A percentile compares a stretch with the other conserved stretches of the same genome.
These are phyloP conservation scores for Azorinus chamasolen DNA, from an alignment of 2,888 invertebrate genomes.

Conservation along the genomic window DNA sequence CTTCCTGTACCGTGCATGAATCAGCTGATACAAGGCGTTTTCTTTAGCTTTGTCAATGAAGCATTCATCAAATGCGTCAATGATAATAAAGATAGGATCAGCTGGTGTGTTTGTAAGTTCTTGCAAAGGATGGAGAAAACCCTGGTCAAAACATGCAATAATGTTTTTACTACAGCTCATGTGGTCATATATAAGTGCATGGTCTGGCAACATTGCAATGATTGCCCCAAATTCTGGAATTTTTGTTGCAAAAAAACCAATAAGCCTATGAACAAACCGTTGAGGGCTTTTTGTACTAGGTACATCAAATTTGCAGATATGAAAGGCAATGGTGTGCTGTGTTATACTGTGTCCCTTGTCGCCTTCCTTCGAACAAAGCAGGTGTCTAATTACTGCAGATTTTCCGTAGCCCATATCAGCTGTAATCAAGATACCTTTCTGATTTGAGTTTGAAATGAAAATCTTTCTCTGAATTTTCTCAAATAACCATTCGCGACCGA, in stretches of 20 bases:
- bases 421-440: conserved; percentile 16
- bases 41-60: not conserved
- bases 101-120: not conserved
- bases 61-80: conserved; percentile 41
- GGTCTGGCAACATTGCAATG: conserved; percentile 6
- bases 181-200: conserved; percentile 13
- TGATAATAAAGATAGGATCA: conserved; percentile 2
- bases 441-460: not conserved
- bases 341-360: not conserved
- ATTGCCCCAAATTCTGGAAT: conserved; percentile 34
- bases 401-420: conserved; percentile 43
- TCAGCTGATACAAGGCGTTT: conserved; percentile 8
- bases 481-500: conserved; percentile 26
- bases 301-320: conserved; percentile 39
- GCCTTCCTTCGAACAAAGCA: conserved; percentile 22
- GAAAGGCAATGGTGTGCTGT: conserved; percentile 12
- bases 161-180: conserved; percentile 16
- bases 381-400: conserved; percentile 26
- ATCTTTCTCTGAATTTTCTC: conserved; percentile 3
- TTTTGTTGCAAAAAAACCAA: conserved; percentile 35
- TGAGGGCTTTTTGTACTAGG: conserved; percentile 10
- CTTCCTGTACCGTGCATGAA: not conserved
- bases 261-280: conserved; percentile 23
- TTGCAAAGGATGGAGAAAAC: conserved; percentile 13
- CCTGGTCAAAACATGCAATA: conserved; percentile 40